Evolutionary conservation across 2,797 vertebrate species (phyloP).

Genomic region (Cryptoblepharus egeriae): DNA sequence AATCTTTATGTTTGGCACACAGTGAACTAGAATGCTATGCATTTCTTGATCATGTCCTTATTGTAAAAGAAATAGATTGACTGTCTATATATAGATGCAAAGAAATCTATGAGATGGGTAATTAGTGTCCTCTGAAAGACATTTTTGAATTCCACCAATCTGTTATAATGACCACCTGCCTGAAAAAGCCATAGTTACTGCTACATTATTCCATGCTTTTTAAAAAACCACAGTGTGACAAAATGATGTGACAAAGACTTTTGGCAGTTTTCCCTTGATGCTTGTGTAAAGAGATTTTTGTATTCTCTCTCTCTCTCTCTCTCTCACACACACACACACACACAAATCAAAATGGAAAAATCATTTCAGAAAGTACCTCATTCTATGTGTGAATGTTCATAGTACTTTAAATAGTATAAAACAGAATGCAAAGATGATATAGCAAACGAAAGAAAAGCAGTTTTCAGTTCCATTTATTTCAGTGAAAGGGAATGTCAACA

Average conservation of each 20-base stretch:
- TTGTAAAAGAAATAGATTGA: background rate
- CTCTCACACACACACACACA: background rate
- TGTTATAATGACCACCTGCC: background rate
- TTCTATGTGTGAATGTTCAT: accelerated
- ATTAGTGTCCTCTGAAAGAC: background rate
- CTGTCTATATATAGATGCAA: background rate
- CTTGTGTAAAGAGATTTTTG: background rate
- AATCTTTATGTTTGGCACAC: background rate
- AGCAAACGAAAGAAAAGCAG: background rate
- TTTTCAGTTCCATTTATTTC: background rate
- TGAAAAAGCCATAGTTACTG: background rate
- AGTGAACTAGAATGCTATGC: background rate
- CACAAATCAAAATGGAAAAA: background rate
- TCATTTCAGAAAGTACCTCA: accelerated
- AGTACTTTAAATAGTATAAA: background rate
- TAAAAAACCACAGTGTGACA: background rate
- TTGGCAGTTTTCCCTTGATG: background rate
- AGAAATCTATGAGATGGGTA: background rate
- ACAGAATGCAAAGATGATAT: background rate
- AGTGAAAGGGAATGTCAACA: background rate
- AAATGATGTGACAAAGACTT: background rate
- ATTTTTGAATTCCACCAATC: background rate
- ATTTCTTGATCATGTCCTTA: background rate
- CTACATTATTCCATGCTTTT: background rate
- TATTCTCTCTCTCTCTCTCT: background rate